A percentile compares a stretch with the other conserved stretches of the same genome.
Evolutionary conservation across 2,113 vertebrate species (phyloP).

Genomic region (Brachypodius melanocephalos): DNA sequence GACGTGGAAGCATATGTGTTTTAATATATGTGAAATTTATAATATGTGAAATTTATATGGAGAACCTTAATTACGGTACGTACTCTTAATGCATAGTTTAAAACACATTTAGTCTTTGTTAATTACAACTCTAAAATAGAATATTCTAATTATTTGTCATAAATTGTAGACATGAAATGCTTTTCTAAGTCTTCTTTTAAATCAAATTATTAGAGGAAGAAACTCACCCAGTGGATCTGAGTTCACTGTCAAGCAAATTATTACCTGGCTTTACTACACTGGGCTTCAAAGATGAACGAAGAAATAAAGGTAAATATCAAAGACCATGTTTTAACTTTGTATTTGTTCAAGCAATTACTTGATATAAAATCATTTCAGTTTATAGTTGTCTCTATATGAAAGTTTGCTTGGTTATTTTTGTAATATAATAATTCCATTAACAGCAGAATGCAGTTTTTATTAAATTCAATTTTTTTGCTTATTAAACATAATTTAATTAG

Average conservation of each 20-base stretch:
- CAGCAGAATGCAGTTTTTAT: not conserved
- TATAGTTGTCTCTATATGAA: not conserved
- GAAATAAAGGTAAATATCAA: constrained; percentile 83
- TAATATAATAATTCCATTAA: not conserved
- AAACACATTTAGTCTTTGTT: not conserved
- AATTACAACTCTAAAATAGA: not conserved
- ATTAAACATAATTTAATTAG: not conserved
- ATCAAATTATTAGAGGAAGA: constrained; percentile 84
- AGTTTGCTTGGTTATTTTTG: not conserved
- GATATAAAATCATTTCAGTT: not conserved
- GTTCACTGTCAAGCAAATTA: constrained; percentile 91
- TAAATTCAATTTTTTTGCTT: not conserved
- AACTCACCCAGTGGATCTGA: constrained; percentile 90
- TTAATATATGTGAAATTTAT: too few relatives aligned
- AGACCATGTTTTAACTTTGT: not conserved
- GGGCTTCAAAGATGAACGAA: constrained; percentile 94
- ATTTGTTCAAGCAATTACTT: not conserved
- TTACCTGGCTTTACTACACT: constrained; percentile 90
- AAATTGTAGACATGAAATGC: not conserved
- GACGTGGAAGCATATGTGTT: not conserved
- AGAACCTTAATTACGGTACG: not conserved
- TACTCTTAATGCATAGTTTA: not conserved
- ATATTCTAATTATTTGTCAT: not conserved
- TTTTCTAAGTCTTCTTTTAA: not conserved
- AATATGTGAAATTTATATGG: not conserved